Evolutionary conservation across 2,888 invertebrate genomes (phyloP).

Genomic region (Lysandra bellargus): DNA sequence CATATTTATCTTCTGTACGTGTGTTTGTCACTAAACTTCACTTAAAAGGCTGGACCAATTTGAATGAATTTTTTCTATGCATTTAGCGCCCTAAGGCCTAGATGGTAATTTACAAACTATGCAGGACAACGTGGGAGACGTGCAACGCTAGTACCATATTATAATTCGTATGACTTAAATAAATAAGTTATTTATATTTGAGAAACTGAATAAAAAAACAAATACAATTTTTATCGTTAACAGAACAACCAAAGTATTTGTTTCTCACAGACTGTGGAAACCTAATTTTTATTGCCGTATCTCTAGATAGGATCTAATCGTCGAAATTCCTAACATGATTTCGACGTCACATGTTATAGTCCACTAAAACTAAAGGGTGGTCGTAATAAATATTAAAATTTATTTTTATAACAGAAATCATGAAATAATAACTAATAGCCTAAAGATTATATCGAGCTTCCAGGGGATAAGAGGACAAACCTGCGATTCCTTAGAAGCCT

Average conservation of each 20-base stretch:
- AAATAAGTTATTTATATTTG: no score
- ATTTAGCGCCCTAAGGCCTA: no score
- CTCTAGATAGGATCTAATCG: not conserved
- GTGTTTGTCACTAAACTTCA: no score
- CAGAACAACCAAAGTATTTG: not conserved
- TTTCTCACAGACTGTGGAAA: not conserved
- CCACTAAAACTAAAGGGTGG: conserved; percentile 21
- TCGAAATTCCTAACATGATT: not conserved
- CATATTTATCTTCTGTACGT: no score
- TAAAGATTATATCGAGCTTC: conserved; percentile 63
- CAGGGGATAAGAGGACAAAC: conserved; percentile 60
- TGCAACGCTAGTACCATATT: no score
- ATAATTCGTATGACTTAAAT: no score
- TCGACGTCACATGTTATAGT: not conserved
- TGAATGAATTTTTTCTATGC: no score
- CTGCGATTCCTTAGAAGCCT: conserved; percentile 67
- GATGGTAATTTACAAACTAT: no score
- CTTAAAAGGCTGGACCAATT: no score
- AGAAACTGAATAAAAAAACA: no score
- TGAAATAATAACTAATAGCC: conserved; percentile 46
- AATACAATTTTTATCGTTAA: not conserved
- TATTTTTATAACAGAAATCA: conserved; percentile 37
- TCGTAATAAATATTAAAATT: conserved; percentile 28
- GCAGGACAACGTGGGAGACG: no score
- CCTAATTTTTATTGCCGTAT: not conserved